Evolutionary conservation across 2,113 vertebrate genomes (phyloP).

Genomic region (Corythaeola cristata): DNA sequence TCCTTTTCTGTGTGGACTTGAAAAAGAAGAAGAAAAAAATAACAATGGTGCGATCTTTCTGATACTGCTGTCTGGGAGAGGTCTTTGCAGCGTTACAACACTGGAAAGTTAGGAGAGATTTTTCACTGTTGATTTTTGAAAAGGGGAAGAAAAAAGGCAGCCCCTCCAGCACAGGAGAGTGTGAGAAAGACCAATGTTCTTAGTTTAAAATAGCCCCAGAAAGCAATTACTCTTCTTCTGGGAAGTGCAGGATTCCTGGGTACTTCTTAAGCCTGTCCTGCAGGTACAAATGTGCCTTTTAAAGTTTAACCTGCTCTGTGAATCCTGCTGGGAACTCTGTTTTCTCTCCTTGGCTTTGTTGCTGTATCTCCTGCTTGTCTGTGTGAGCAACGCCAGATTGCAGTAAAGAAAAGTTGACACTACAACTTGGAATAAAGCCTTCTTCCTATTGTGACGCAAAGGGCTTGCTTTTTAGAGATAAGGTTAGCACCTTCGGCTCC

Average conservation of each 20-base stretch:
- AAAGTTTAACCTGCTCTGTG: conserved; percentile 27
- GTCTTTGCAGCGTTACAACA: not conserved
- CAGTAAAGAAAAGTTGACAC: conserved; percentile 5
- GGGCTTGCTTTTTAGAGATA: not conserved
- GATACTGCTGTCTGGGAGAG: not conserved
- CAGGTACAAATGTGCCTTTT: conserved; percentile 37
- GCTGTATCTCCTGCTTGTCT: not conserved
- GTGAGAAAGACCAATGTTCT: not conserved
- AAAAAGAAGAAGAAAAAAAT: not conserved
- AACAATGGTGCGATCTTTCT: not conserved
- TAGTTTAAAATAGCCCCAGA: conserved; percentile 46
- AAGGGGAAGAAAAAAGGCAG: not conserved
- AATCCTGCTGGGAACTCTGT: conserved; percentile 15
- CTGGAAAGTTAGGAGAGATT: not conserved
- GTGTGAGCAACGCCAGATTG: not conserved
- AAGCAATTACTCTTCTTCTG: conserved; percentile 46
- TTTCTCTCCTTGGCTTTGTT: conserved; percentile 37
- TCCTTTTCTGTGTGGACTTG: not conserved
- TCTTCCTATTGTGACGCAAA: not conserved
- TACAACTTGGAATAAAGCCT: not conserved
- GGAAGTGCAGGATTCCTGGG: conserved; percentile 8
- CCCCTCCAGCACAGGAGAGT: not conserved
- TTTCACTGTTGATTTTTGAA: conserved; percentile 1
- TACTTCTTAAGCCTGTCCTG: conserved; percentile 43
- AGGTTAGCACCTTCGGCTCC: not conserved